Evolutionary conservation across 2,113 vertebrate genomes (phyloP).

Genomic region (Mastomys coucha): DNA sequence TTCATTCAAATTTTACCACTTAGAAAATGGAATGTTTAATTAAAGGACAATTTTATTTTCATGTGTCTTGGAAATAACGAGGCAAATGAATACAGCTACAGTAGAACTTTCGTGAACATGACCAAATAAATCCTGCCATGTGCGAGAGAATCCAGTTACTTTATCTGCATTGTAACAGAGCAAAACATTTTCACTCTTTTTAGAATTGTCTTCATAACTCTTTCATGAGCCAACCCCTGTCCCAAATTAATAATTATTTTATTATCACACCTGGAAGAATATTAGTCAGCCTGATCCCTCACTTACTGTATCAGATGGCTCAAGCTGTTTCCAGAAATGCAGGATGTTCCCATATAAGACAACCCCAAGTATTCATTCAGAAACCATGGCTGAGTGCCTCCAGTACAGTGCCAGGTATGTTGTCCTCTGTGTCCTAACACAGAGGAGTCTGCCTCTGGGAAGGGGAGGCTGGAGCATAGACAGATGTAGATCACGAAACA

Average conservation of each 20-base stretch:
- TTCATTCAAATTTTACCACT: slow-evolving; percentile 37
- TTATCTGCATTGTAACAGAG: slow-evolving; percentile 53
- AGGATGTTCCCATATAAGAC: slow-evolving; percentile 33
- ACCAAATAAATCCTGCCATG: slow-evolving; percentile 60
- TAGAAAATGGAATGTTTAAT: slow-evolving; percentile 61
- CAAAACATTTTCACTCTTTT: slow-evolving; percentile 67
- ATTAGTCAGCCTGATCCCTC: slow-evolving; percentile 58
- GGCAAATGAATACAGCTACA: background rate
- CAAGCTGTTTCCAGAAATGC: slow-evolving; percentile 42
- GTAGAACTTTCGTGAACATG: slow-evolving; percentile 52
- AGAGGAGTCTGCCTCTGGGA: background rate
- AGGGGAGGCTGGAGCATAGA: background rate
- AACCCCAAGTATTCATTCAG: slow-evolving; percentile 19
- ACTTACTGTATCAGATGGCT: slow-evolving; percentile 64
- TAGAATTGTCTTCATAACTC: slow-evolving; percentile 65
- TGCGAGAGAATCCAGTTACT: slow-evolving; percentile 46
- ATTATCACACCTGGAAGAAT: slow-evolving; percentile 75
- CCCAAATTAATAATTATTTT: slow-evolving; percentile 67
- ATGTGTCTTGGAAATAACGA: slow-evolving; percentile 56
- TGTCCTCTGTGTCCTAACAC: background rate
- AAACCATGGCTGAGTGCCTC: background rate
- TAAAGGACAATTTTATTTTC: slow-evolving; percentile 31
- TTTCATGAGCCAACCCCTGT: slow-evolving; percentile 20
- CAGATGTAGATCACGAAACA: background rate
- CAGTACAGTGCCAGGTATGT: background rate